Conservation (phyloP, 2,113 vertebrate species). For the Ammodramus savannarum region DNA sequence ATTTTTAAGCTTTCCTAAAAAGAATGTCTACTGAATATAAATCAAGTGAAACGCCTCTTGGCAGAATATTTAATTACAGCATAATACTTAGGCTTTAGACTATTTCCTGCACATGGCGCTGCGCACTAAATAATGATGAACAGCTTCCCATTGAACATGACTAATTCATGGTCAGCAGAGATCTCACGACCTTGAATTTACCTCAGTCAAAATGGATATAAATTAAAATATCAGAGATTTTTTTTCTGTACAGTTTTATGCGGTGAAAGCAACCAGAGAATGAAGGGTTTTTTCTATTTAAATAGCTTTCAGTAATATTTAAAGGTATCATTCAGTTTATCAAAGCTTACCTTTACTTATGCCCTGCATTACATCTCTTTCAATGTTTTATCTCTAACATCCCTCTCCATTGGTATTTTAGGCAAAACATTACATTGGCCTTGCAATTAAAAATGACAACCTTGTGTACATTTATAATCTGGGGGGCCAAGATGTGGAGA, state of each 20-base stretch:
- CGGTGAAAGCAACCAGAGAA: neutral
- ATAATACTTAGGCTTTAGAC: neutral
- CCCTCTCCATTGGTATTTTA: constrained; percentile 57
- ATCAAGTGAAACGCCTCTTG: neutral
- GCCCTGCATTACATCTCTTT: neutral
- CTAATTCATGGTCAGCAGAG: neutral
- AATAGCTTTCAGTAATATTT: neutral
- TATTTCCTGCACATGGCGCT: neutral
- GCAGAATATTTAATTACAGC: constrained; percentile 1
- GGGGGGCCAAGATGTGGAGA: constrained; percentile 88
- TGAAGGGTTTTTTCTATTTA: neutral
- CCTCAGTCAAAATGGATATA: neutral
- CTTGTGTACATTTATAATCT: constrained; percentile 93
- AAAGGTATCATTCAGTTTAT: neutral
- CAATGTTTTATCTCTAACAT: neutral
- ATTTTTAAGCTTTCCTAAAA: neutral
- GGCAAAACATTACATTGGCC: constrained; percentile 90
- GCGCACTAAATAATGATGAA: neutral
- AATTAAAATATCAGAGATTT: neutral
- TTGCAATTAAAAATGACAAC: constrained; percentile 95
- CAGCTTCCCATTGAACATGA: neutral
- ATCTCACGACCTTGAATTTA: neutral
- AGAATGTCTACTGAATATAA: neutral
- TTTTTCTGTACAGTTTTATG: neutral
- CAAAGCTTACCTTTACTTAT: neutral